Percentiles rank a stretch among this genome's conserved stretches.
Conservation (phyloP, 2,113 vertebrate genomes). For the Solenodon paradoxus region DNA sequence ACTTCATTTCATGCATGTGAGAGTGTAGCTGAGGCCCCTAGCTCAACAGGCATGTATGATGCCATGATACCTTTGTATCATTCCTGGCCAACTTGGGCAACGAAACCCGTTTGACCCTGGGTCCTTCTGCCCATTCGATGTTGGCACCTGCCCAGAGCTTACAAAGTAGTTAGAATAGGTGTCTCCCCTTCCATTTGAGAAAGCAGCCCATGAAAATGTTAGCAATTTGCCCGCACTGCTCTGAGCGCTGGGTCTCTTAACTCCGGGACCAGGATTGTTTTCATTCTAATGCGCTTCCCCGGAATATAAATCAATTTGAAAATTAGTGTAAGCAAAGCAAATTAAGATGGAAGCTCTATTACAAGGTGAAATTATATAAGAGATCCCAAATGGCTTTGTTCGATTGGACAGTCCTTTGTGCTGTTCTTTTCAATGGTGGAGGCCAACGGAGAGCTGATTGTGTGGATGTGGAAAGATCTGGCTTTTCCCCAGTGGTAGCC, state of each 20-base stretch:
- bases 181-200: neutral
- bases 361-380: conserved; percentile 55
- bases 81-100: neutral
- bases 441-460: conserved; percentile 35
- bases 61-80: neutral
- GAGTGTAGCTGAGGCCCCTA: neutral
- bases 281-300: neutral
- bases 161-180: neutral
- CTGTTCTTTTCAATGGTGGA: conserved; percentile 59
- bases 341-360: conserved; percentile 56
- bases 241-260: conserved; percentile 10
- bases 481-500: conserved; percentile 56
- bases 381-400: conserved; percentile 48
- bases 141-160: neutral
- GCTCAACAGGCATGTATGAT: no score
- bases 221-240: neutral
- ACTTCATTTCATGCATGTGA: neutral
- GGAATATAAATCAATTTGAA: conserved; percentile 51
- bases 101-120: neutral
- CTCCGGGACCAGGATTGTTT: conserved; percentile 32
- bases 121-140: neutral
- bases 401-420: conserved; percentile 55
- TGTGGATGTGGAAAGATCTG: conserved; percentile 36
- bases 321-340: conserved; percentile 60
- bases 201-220: neutral